Conservation (phyloP, 2,888 invertebrate genomes). For the Pseudococcus jackbeardsleyi region DNA sequence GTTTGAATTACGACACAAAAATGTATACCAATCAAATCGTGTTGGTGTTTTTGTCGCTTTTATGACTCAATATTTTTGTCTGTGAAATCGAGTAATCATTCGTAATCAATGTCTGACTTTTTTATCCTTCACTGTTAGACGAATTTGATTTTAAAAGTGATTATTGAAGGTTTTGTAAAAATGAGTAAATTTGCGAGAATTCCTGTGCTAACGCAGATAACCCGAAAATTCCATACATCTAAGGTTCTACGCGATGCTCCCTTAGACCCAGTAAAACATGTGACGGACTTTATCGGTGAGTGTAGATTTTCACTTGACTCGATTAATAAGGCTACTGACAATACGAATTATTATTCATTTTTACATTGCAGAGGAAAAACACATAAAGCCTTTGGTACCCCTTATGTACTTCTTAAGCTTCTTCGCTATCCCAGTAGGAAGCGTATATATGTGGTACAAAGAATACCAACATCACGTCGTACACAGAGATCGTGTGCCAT, state of each 20-base stretch:
- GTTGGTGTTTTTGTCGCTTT: neutral
- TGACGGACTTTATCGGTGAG: neutral
- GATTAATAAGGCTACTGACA: neutral
- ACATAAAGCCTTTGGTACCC: neutral
- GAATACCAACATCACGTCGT: constrained; percentile 36
- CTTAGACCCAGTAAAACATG: neutral
- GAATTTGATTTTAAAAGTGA: neutral
- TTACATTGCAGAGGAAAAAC: constrained; percentile 37
- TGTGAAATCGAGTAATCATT: too few species aligned
- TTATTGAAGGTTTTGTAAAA: neutral
- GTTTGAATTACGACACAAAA: neutral
- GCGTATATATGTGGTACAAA: constrained; percentile 42
- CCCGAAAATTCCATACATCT: neutral
- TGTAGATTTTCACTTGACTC: neutral
- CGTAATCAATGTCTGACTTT: neutral
- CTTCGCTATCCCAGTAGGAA: neutral
- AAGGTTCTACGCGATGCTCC: neutral
- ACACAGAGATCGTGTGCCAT: neutral
- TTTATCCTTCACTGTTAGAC: constrained; percentile 21
- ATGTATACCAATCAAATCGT: neutral
- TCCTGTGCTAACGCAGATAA: neutral
- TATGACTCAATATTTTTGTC: neutral
- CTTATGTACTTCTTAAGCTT: neutral
- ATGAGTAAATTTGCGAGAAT: neutral
- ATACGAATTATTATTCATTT: neutral